These are phyloP conservation scores for Halichoerus grypus DNA, from an alignment of 2,113 vertebrate species.

Conservation along the genomic window DNA sequence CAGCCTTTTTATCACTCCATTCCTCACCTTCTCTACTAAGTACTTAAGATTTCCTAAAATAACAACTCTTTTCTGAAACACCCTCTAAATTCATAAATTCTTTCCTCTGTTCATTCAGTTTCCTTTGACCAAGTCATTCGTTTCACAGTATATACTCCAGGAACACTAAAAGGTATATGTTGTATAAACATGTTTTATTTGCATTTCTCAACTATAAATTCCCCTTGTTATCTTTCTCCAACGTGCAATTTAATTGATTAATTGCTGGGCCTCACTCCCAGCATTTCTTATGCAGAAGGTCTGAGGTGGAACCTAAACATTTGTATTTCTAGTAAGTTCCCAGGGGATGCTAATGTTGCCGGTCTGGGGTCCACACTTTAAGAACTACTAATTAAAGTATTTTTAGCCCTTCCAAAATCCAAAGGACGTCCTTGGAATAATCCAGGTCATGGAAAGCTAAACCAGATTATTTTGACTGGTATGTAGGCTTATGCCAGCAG, in stretches of 20 bases:
- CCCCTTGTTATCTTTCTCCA: constrained; percentile 12
- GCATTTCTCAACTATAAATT: background rate
- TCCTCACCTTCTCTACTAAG: background rate
- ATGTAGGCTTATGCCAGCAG: background rate
- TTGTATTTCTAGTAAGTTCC: background rate
- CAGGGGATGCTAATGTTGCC: background rate
- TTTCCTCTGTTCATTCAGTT: background rate
- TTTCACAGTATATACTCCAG: background rate
- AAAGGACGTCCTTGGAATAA: constrained; percentile 17
- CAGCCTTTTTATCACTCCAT: background rate
- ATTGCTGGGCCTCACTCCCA: background rate
- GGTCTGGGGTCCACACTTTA: background rate
- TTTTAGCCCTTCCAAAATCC: background rate
- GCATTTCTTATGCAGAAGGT: background rate
- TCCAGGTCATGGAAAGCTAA: background rate
- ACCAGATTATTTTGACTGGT: background rate
- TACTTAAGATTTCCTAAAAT: constrained; percentile 50
- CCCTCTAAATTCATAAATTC: constrained; percentile 37
- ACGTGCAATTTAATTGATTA: background rate
- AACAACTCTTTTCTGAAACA: constrained; percentile 2
- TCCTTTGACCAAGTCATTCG: background rate
- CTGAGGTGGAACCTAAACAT: background rate
- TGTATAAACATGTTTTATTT: background rate
- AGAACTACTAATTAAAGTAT: background rate
- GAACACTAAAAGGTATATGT: background rate